Base-by-base conservation (phyloP, 1,140 invertebrate species). In the Drosophila melanica region DNA sequence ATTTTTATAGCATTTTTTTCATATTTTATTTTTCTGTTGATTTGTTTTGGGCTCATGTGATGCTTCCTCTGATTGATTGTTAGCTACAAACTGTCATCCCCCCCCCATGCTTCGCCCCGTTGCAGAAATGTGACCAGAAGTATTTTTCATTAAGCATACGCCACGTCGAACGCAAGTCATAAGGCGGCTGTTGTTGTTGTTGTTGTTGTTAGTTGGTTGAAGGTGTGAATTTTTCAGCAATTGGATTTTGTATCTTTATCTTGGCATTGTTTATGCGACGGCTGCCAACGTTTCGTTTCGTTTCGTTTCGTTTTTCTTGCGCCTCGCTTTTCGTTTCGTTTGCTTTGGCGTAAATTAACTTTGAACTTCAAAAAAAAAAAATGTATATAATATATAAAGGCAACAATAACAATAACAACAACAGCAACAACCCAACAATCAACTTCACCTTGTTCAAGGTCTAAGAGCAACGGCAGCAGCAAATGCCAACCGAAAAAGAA, bases 401-500 rank as follows among this genome's bases (percentile, higher is more conserved):
- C 47, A 68, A 51, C 50, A 58, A 18, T 41, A 69, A 47, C 66
- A 77, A 59, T 50, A 59, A 20, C 67, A 65, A 63, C 64, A n/a
- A n/a, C 41, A 71, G 12, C 54, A 59, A 20, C 67, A 65, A 63
- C 64, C 60, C 51, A 86, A 73, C 75, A 86, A 86, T 86, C 82
- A 86, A 87, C 84, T 82, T 86, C 84, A 86, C 82, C 82, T 86
- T 86, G 82, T 86, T 86, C 82, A 86, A 86, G 82, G 82, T 86
- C 81, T 66, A 77, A 77, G 75, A 77, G 71, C 72, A 77, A 77
- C 72, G 75, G 71, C 71, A 77, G 55, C 64, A 60, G 59, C 64
- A 69, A 69, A 74, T 62, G 71, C 35, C 64, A 73, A 50, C 77
- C 50, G 67, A 76, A 66, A 76, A 47, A 7, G 48, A 66, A 63